Conservation (phyloP, 1,140 invertebrate genomes). For the Pseudomyrmex flavicornis region DNA sequence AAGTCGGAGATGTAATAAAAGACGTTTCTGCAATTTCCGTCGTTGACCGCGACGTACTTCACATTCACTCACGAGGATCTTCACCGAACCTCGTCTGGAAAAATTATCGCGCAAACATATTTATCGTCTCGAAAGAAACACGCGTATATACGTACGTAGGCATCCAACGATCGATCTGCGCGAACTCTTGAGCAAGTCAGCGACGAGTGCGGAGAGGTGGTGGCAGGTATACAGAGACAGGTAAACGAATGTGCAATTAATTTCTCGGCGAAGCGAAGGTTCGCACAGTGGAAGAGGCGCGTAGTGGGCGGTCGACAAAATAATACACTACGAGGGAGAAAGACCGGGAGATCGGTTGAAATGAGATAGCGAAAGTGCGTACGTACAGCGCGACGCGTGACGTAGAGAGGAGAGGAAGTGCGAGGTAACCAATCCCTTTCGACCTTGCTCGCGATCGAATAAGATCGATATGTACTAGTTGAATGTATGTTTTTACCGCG, state of each 20-base stretch:
- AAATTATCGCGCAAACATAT: conserved; percentile 14
- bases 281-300: not conserved
- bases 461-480: conserved; percentile 70
- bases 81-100: not conserved
- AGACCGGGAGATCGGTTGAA: not conserved
- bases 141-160: not conserved
- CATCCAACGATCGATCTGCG: conserved; percentile 7
- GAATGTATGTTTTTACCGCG: conserved; percentile 60
- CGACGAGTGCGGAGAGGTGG: conserved; percentile 25
- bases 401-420: conserved; percentile 57
- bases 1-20: not conserved
- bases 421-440: conserved; percentile 78
- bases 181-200: conserved; percentile 40
- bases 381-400: conserved; percentile 6
- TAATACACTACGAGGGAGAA: not conserved
- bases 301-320: conserved; percentile 46
- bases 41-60: not conserved
- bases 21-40: not conserved
- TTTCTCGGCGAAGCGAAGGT: conserved; percentile 60
- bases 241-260: conserved; percentile 59
- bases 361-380: not conserved
- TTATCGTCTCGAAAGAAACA: conserved; percentile 19
- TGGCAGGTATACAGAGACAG: conserved; percentile 22
- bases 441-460: conserved; percentile 79
- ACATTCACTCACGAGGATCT: conserved; percentile 25